Conservation (phyloP, 2,113 vertebrate species). For the Suncus etruscus region DNA sequence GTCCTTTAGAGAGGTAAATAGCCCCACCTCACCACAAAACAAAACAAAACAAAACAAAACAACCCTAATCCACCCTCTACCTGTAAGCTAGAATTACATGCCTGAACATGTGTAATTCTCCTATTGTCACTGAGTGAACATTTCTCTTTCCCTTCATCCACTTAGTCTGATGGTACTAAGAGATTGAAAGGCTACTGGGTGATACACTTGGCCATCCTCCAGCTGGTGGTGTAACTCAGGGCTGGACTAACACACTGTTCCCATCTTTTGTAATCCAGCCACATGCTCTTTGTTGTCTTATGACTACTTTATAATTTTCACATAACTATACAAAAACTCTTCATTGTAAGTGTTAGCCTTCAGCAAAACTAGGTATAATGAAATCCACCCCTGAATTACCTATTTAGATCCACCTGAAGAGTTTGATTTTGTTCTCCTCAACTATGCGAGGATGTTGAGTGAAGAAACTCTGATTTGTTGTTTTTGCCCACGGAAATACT, state of each 20-base stretch:
- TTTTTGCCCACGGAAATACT: background rate
- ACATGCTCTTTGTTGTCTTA: background rate
- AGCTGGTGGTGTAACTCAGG: background rate
- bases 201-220: rapidly evolving
- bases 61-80: no score
- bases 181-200: rapidly evolving
- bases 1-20: background rate
- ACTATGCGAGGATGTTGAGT: background rate
- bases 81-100: background rate
- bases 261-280: no score
- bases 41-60: no score
- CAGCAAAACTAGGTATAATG: background rate
- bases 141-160: background rate
- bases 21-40: no score
- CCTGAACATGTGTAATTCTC: background rate
- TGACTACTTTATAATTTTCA: background rate
- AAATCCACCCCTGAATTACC: background rate
- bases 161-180: no score
- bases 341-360: background rate
- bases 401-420: background rate
- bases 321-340: background rate
- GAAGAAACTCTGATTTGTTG: background rate
- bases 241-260: background rate
- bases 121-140: background rate
- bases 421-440: background rate